These are phyloP conservation scores for Dysmachus trigonus DNA, from an alignment of 2,888 invertebrate genomes.

Conservation along the genomic window DNA sequence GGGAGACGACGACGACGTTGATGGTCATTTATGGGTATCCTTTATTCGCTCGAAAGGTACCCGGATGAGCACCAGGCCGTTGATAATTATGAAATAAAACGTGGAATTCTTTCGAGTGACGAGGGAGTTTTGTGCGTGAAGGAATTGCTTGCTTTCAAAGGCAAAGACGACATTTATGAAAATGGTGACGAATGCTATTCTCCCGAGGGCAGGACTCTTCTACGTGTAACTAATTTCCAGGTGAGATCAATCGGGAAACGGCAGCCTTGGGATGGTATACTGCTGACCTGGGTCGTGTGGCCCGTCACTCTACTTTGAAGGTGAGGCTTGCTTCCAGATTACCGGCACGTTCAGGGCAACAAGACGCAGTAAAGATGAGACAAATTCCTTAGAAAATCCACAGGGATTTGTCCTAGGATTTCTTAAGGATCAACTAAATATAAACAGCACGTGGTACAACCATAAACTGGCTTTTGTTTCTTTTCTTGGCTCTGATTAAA, in stretches of 20 bases:
- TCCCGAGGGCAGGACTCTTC: not conserved
- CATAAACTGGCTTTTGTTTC: not conserved
- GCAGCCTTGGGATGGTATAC: not conserved
- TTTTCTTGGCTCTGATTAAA: not conserved
- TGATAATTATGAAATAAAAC: slow-evolving; percentile 10
- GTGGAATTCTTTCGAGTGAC: not conserved
- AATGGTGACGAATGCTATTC: not conserved
- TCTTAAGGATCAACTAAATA: not conserved
- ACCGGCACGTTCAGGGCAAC: not conserved
- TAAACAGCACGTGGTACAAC: not conserved
- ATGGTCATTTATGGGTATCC: not conserved
- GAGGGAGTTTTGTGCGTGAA: not conserved
- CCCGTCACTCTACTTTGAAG: not conserved
- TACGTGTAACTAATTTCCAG: not conserved
- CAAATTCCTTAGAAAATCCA: not conserved
- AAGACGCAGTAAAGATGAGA: not conserved
- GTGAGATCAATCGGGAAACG: not conserved
- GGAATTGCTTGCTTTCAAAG: not conserved
- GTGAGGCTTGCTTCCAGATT: not conserved
- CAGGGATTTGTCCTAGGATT: not conserved
- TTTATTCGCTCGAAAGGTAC: not conserved
- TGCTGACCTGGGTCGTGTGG: not conserved
- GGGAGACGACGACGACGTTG: not conserved
- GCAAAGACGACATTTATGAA: not conserved
- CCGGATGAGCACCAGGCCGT: slow-evolving; percentile 22